phyloP scores from a whole-genome alignment of 2,888 invertebrate genomes.

The Holacanthella duospinosa region DNA sequence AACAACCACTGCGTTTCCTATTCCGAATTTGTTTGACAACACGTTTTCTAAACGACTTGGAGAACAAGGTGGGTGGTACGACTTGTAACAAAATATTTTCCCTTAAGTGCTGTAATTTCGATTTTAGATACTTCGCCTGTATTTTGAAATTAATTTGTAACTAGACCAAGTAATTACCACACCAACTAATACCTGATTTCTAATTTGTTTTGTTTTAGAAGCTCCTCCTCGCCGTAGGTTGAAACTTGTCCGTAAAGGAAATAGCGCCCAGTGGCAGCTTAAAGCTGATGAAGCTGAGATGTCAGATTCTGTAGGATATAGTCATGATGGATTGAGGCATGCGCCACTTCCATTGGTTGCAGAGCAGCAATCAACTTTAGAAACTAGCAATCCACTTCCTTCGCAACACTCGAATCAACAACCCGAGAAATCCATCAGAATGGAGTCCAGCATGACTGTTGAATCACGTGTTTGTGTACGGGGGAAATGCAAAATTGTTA shows the following conservation, averaged over 20 bases:
- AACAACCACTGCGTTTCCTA: background rate
- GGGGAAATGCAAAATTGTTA: constrained; percentile 35
- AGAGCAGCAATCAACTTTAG: too few relatives aligned
- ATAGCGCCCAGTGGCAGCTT: constrained; percentile 34
- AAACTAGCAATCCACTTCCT: background rate
- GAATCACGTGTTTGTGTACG: constrained; percentile 34
- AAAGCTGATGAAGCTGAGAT: constrained; percentile 8
- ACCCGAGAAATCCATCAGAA: background rate
- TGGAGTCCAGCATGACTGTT: constrained; percentile 14
- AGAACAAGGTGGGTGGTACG: background rate
- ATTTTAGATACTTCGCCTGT: background rate
- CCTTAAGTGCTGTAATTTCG: background rate
- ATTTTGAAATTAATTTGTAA: background rate
- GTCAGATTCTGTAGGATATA: too few relatives aligned
- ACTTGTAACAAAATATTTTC: too few relatives aligned
- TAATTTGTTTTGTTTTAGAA: background rate
- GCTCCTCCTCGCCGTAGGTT: constrained; percentile 19
- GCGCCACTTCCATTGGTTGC: background rate
- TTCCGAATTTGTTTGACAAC: background rate
- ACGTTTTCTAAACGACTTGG: background rate
- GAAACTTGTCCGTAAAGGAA: constrained; percentile 35
- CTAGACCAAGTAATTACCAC: too few relatives aligned
- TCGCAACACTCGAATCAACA: background rate
- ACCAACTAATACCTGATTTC: too few relatives aligned
- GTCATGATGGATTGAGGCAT: too few relatives aligned